Evolutionary conservation across 2,797 vertebrate species (phyloP).

Genomic region (Lepilemur ruficaudatus): DNA sequence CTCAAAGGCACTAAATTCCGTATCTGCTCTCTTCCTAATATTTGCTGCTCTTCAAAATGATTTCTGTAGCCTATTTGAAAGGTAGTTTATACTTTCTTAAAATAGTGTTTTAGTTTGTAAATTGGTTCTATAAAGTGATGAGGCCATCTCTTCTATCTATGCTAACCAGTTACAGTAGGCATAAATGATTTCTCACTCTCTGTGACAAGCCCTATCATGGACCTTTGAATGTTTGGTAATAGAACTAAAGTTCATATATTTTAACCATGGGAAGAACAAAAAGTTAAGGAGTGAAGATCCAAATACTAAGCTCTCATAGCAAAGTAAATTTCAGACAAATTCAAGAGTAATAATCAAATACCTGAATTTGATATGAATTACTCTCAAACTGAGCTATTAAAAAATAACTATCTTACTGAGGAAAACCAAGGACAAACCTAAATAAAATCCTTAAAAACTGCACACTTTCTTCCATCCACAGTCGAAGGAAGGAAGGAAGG

Average conservation of each 20-base stretch:
- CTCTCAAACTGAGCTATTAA: slow-evolving; percentile 77
- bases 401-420: slow-evolving; percentile 59
- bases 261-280: slow-evolving; percentile 68
- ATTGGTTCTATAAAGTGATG: slow-evolving; percentile 47
- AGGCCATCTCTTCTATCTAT: slow-evolving; percentile 36
- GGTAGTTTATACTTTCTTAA: slow-evolving; percentile 65
- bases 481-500: slow-evolving; percentile 77
- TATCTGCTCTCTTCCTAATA: slow-evolving; percentile 77
- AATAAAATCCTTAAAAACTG: slow-evolving; percentile 69
- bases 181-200: slow-evolving; percentile 64
- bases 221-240: slow-evolving; percentile 54
- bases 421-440: slow-evolving; percentile 66
- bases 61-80: slow-evolving; percentile 72
- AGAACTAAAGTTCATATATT: slow-evolving; percentile 63
- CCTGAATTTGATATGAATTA: slow-evolving; percentile 82
- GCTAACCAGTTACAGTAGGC: slow-evolving; percentile 35
- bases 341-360: slow-evolving; percentile 75
- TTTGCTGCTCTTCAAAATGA: slow-evolving; percentile 76
- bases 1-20: slow-evolving; percentile 86
- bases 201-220: slow-evolving; percentile 65
- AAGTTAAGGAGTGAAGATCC: slow-evolving; percentile 50
- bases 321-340: slow-evolving; percentile 70
- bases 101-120: slow-evolving; percentile 53
- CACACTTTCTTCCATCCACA: slow-evolving; percentile 96
- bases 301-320: slow-evolving; percentile 53